Base-by-base conservation (phyloP, 2,888 invertebrate genomes). In the Barypeithes pellucidus region DNA sequence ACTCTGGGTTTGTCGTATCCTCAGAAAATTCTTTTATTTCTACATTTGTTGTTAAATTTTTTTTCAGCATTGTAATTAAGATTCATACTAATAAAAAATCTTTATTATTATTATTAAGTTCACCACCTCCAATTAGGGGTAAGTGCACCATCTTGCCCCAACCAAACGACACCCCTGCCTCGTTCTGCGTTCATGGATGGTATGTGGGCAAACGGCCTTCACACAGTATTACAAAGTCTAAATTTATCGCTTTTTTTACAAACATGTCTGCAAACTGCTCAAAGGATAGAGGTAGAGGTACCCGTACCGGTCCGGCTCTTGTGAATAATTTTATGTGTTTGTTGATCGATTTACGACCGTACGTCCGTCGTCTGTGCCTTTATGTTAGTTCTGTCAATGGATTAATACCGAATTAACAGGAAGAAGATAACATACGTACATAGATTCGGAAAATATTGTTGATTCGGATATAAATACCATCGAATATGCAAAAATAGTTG, bases 191-290 rank as follows among this genome's bases (percentile, higher is more conserved):
- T 11, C 5, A 57, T 54, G 54, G 24, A 24, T 24, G n/a, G n/a
- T 50, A 63, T 63, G 63, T 29, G 50, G 36, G 50, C 63, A 29
- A 16, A 20, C 22, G 63, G 63, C 63, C 47, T 63, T 63, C 45
- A 45, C 16, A 62, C 24, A 45, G 18, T 47, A 62, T 62, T 63
- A 50, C 24, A 29, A 29, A 63, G 50, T 47, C n/a, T 50, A 33
- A 57, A 57, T 33, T 57, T 57, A 33, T 33, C 1, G 33, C 5
- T 54, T 54, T 57, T 57, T 57, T 33, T 11, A 57, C 20, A 50
- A 50, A 50, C 54, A 18, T 33, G 36, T 57, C 33, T 57, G 54
- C 16, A 57, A 33, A 57, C 33, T 11, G 33, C 54, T 57, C 33
- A 57, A 33, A 57, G 54, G 54, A 33, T 57, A 33, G 54, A 57